Evolutionary conservation across 2,113 vertebrate species (phyloP).

Genomic region (Bucco capensis): DNA sequence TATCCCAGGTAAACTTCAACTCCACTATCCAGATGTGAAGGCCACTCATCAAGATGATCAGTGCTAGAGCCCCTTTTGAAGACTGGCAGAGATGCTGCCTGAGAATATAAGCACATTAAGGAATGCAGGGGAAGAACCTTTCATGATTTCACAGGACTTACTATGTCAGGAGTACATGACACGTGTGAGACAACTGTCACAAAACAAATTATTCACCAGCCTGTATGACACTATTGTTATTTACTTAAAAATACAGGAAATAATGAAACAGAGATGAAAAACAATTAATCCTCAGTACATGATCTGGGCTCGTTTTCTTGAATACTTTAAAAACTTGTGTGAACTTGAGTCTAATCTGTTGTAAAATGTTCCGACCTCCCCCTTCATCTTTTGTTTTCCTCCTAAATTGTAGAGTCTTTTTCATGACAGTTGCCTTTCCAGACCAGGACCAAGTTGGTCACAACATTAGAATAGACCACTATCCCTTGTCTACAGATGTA

Average conservation of each 20-base stretch:
- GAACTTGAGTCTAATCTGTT: background rate
- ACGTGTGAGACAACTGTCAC: background rate
- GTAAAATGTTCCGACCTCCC: background rate
- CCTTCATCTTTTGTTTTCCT: background rate
- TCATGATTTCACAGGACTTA: background rate
- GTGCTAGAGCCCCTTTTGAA: background rate
- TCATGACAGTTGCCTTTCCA: background rate
- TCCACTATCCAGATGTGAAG: background rate
- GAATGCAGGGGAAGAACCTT: background rate
- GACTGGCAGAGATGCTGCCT: background rate
- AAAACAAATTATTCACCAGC: background rate
- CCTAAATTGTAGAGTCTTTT: background rate
- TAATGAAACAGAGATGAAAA: background rate
- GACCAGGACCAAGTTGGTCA: background rate
- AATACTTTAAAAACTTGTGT: background rate
- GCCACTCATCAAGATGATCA: background rate
- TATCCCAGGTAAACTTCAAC: background rate
- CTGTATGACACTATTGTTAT: background rate
- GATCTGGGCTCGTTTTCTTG: background rate
- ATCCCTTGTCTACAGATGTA: background rate
- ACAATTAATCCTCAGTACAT: background rate
- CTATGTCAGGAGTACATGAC: background rate
- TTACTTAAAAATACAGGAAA: background rate
- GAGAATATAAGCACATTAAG: background rate
- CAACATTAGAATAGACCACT: background rate